phyloP scores from a whole-genome alignment of 2,113 vertebrate species.

The Anthoscopus minutus region DNA sequence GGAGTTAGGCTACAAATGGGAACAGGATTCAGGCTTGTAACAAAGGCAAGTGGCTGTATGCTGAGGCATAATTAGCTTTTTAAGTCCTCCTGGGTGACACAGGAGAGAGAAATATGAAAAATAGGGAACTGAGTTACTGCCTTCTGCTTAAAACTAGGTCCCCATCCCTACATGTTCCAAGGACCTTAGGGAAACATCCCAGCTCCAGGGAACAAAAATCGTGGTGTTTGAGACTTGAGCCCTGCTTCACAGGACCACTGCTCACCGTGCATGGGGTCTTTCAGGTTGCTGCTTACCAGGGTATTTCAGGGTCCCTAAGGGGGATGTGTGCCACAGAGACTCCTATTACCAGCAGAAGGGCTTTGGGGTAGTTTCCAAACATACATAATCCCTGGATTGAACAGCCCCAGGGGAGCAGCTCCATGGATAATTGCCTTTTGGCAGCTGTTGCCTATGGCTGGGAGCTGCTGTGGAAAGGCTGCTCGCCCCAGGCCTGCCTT shows the following conservation, averaged over 20 bases:
- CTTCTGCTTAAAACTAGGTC: background rate
- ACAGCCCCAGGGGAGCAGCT: background rate
- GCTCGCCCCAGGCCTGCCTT: background rate
- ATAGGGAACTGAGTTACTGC: background rate
- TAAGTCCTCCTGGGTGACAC: background rate
- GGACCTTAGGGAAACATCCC: background rate
- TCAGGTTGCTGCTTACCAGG: background rate
- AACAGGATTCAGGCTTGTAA: background rate
- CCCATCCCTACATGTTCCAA: fast-evolving
- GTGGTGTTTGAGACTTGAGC: background rate
- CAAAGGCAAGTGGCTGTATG: background rate
- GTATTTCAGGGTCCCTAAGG: background rate
- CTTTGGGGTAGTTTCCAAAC: background rate
- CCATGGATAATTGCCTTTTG: background rate
- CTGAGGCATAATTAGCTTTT: background rate
- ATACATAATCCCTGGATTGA: background rate
- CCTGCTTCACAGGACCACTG: fast-evolving
- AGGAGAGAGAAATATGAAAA: background rate
- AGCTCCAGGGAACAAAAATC: background rate
- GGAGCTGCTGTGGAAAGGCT: background rate
- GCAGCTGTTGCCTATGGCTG: background rate
- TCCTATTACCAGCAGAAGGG: background rate
- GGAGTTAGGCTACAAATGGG: background rate
- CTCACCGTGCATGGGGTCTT: fast-evolving
- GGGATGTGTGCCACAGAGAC: background rate